Base-by-base conservation (phyloP, 2,797 vertebrate genomes). In the Sciurus carolinensis region DNA sequence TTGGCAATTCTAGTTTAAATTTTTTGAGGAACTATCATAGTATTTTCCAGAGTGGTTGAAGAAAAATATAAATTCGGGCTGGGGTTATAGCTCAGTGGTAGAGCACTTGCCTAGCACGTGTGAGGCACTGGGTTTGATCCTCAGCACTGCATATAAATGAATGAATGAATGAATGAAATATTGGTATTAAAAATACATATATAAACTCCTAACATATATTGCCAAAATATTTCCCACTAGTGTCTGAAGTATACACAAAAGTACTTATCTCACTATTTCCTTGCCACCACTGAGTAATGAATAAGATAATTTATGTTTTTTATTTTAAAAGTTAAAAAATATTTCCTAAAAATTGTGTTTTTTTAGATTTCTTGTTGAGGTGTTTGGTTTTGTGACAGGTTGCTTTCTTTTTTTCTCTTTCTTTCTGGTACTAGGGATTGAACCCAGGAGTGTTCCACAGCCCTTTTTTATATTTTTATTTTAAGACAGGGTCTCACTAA, bases 301-400 rank as follows among this genome's bases (percentile, higher is more conserved):
- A 26, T 24, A 50, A 66, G 39, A 50, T n/a, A n/a, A 9, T 64
- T 92, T 89, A 44, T 94, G 24, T 24, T 95, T 84, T 91, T 95
- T 4, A 71, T 26, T 77, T 62, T 47, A 52, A 15, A 50, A 30
- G 11, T 44, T 85, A 24, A 26, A 75, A 90, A 88, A 84, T 42
- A 87, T n/a, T 24, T 42, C n/a, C n/a, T 12, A 84, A 57, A 57
- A 57, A 87, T 66, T 66, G 6, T 5, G n/a, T 59, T 87, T 87
- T 39, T 47, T 84, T 79, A 71, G 11, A 42, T 44, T 96, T 95
- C 75, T 92, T 8, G 5, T 52, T 95, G 71, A 54, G 36, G 4
- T 50, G 7, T 57, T n/a, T 66, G 20, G 22, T 33, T 44, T 54
- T 44, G 33, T 64, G 36, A n/a, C 24, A 72, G 50, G 47, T 39